These are phyloP conservation scores for Drosophila flavopinicola DNA, from an alignment of 2,888 invertebrate species.

Conservation along the genomic window DNA sequence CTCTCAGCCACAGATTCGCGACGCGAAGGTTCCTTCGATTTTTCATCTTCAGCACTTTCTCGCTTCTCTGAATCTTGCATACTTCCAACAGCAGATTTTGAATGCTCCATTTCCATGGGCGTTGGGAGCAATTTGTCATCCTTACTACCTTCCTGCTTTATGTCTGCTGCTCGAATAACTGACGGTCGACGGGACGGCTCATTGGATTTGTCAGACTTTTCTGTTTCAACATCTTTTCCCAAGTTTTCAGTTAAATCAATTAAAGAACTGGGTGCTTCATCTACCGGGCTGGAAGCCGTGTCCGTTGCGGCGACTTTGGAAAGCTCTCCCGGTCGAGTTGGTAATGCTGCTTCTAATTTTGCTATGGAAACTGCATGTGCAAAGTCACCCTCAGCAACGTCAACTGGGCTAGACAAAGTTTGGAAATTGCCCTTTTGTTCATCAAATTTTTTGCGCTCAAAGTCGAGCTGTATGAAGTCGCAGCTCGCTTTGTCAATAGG, in stretches of 20 bases:
- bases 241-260: no score
- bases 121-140: slow-evolving; percentile 18
- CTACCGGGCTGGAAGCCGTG: no score
- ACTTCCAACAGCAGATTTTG: slow-evolving; percentile 3
- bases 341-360: no score
- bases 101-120: slow-evolving; percentile 3
- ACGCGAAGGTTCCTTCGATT: slow-evolving; percentile 37
- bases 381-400: no score
- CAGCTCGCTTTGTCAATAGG: neutral
- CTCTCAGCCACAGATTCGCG: slow-evolving; percentile 38
- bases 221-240: no score
- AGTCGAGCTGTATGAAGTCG: neutral
- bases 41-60: slow-evolving; percentile 16
- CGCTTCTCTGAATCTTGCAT: slow-evolving; percentile 18
- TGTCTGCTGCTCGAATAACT: neutral
- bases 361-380: no score
- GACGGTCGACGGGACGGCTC: neutral
- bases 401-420: no score
- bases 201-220: slow-evolving; percentile 16
- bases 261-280: no score
- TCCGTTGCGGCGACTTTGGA: no score
- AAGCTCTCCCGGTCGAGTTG: no score
- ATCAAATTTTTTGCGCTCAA: no score
- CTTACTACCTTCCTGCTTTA: neutral
- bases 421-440: no score